Evolutionary conservation across 2,797 vertebrate genomes (phyloP), one percentile per base, ranked within the genome.

Genomic region (Phoxinus dragarum): DNA sequence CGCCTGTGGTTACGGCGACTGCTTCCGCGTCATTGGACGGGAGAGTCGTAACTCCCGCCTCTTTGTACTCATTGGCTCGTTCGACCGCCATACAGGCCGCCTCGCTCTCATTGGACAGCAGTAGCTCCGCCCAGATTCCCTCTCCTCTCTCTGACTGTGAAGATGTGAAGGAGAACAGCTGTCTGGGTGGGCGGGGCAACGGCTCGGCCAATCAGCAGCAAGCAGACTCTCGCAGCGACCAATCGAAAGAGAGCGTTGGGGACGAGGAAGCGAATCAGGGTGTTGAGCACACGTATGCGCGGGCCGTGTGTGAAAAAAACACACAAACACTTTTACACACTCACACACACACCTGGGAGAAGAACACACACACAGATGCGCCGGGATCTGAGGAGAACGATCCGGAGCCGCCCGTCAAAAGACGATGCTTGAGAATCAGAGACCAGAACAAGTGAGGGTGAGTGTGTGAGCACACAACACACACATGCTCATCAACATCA

Each of bases 341-440:
- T 80, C 84, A 11, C 2, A 91, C 94, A 91, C 92, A 96, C 92
- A 92, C 17, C 23, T 86, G 81, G 81, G 89, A 49, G 47, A 86
- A 84, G 54, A 86, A 40, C 72, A 69, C 93, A 93, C 89, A 94
- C 90, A 88, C 92, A 97, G 84, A 93, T 94, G 21, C 96, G 94
- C 21, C 94, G 95, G 91, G 93, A 96, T 92, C 94, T 94, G 86
- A 94, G 95, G 89, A 88, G 95, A 91, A 96, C 75, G 97, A 99
- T 93, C 95, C 97, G 93, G 97, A 99, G 93, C 98, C 98, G 88
- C 96, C 97, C 84, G 93, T 98, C 93, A 99, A 99, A 96, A 97
- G 98, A 93, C 96, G 97, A 94, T 99, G 98, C 92, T 95, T 99
- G 91, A 96, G 98, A 94, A 97, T 98, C 95, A 96, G 98, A 94